Base-by-base conservation (phyloP, 2,797 vertebrate genomes). In the Sebastes baramenuke region DNA sequence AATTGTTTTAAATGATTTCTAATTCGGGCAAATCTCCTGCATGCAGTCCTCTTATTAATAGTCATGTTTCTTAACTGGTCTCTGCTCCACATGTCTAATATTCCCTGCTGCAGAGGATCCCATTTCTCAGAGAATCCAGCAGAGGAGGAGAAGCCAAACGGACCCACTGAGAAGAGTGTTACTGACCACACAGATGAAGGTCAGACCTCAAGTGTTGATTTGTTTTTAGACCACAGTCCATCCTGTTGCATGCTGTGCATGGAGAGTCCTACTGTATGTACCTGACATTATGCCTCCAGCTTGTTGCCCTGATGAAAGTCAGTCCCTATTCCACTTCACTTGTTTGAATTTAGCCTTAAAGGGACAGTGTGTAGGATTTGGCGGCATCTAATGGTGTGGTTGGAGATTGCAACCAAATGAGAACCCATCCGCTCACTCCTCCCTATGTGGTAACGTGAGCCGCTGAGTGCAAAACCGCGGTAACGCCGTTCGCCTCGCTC, bases 171-270 rank as follows among this genome's bases (percentile, higher is more conserved):
- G 97, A 87, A 96, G 97, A 95, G 96, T 97, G 32, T 95, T 99
- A 67, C 94, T 99, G 72, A 96, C 95, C 64, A 97, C 97, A 77
- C 98, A 99, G 92, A 93, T 97, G 83, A 98, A 99, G 97, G 99
- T 99, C 76, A 82, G 72, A 64, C 7, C 12, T 38, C n/a, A 25
- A 24, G 11, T 30, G 6, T 59, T 67, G 3, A n/a, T 27, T 22
- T 67, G 54, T 75, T 67, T 73, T 75, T 10, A 60, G 3, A 25
- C 27, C 20, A 54, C 49, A 54, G n/a, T 54, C 49, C 8, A 22
- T 10, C 49, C 49, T 54, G 20, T 9, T 42, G 38, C 38, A 42
- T 42, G 16, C n/a, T 29, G 27, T 49, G 7, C 55, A 25, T 12
- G 9, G 6, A 73, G 6, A 30, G 36, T 16, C 4, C 42, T 46